A percentile compares a stretch with the other conserved stretches of the same genome.
Conservation (phyloP, 1,140 invertebrate genomes). For the Leptinotarsa lineolata region DNA sequence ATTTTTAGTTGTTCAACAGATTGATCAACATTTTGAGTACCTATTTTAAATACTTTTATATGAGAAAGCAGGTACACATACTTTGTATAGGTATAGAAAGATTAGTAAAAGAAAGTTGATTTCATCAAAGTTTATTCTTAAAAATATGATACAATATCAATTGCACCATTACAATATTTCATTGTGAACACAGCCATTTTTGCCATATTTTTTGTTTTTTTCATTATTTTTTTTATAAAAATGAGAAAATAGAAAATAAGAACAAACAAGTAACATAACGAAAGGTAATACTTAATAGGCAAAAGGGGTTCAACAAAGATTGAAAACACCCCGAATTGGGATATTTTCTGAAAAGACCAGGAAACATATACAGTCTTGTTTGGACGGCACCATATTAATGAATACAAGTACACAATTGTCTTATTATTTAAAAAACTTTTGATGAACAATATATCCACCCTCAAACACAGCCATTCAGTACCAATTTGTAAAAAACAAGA, state of each 20-base stretch:
- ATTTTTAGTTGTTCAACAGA: not conserved
- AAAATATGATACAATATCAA: slow-evolving; percentile 27
- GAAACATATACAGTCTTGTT: not conserved
- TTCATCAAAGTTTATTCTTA: slow-evolving; percentile 29
- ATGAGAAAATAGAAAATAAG: slow-evolving; percentile 11
- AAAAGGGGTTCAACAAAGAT: slow-evolving; percentile 6
- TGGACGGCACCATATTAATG: not conserved
- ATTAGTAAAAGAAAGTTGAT: not conserved
- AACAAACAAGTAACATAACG: not conserved
- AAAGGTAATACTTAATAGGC: slow-evolving; percentile 9
- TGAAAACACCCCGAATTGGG: not conserved
- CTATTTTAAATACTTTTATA: slow-evolving; percentile 28
- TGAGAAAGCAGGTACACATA: not conserved
- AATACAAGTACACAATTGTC: too few relatives aligned
- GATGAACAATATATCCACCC: too few relatives aligned
- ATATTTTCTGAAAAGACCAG: not conserved
- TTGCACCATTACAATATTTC: slow-evolving; percentile 4
- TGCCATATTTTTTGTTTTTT: slow-evolving; percentile 26
- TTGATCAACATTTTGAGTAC: slow-evolving; percentile 6
- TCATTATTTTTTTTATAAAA: slow-evolving; percentile 17
- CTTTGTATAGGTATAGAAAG: not conserved
- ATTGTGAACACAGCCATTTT: slow-evolving; percentile 33
- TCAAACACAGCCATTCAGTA: too few relatives aligned
- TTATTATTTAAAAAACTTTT: too few relatives aligned
- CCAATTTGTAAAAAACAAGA: too few relatives aligned